Evolutionary conservation across 2,797 vertebrate genomes (phyloP).

Genomic region (Peromyscus eremicus): DNA sequence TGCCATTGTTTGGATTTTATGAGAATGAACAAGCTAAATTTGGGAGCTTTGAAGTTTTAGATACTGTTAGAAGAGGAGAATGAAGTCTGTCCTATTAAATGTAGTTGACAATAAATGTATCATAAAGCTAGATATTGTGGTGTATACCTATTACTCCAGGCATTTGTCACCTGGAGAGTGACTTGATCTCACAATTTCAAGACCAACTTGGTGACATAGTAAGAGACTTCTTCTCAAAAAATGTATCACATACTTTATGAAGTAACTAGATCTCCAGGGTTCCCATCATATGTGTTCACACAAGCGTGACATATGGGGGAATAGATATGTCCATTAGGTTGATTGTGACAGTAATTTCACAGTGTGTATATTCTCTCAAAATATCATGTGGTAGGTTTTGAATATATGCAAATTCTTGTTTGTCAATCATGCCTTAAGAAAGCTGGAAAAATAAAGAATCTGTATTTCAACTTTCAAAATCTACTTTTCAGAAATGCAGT

Average conservation of each 20-base stretch:
- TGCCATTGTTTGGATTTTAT: constrained; percentile 6
- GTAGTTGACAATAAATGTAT: neutral
- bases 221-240: neutral
- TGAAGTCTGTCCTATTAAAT: neutral
- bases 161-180: neutral
- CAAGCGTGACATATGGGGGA: neutral
- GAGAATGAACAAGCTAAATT: neutral
- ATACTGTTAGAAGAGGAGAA: neutral
- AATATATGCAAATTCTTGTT: neutral
- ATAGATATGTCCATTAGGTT: neutral
- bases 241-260: neutral
- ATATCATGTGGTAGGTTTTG: neutral
- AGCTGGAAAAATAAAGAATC: neutral
- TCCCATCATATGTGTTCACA: neutral
- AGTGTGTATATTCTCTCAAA: neutral
- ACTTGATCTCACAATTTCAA: neutral
- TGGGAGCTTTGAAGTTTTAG: constrained; percentile 20
- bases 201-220: neutral
- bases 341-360: neutral
- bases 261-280: neutral
- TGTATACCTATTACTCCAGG: neutral
- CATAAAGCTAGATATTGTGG: neutral
- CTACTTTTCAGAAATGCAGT: neutral
- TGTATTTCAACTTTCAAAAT: neutral
- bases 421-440: neutral